phyloP scores from a whole-genome alignment of 2,888 invertebrate genomes.

The Hypolimnas misippus region DNA sequence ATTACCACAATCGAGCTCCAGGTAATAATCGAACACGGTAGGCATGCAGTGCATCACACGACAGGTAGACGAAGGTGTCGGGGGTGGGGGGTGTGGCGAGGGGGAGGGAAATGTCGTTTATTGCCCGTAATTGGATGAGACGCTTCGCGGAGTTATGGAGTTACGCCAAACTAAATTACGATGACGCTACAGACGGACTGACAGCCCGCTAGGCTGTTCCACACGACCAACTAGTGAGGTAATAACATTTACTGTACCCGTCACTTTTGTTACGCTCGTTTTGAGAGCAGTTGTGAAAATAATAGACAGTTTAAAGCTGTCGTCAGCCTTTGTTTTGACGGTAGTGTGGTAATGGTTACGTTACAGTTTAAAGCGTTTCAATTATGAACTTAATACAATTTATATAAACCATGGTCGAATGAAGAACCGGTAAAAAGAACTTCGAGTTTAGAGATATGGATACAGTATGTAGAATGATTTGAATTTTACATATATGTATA shows the following conservation, averaged over 20 bases:
- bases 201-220: conserved; percentile 8
- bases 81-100: not conserved
- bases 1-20: too few relatives aligned
- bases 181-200: conserved; percentile 16
- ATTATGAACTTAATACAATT: too few relatives aligned
- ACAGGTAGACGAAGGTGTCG: not conserved
- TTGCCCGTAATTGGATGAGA: conserved; percentile 20
- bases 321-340: too few relatives aligned
- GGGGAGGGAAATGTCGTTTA: conserved; percentile 8
- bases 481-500: too few relatives aligned
- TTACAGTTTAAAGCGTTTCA: too few relatives aligned
- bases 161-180: conserved; percentile 28
- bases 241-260: not conserved
- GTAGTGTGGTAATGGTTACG: too few relatives aligned
- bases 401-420: too few relatives aligned
- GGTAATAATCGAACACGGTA: not conserved
- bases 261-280: not conserved
- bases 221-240: not conserved
- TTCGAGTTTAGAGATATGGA: too few relatives aligned
- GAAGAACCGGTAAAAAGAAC: too few relatives aligned
- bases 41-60: not conserved
- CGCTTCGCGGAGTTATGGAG: conserved; percentile 24
- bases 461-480: too few relatives aligned
- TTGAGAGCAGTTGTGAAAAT: not conserved
- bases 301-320: not conserved